Evolutionary conservation across 2,113 vertebrate genomes (phyloP), one percentile per base, ranked within the genome.

Genomic region (Catharus bicknelli): DNA sequence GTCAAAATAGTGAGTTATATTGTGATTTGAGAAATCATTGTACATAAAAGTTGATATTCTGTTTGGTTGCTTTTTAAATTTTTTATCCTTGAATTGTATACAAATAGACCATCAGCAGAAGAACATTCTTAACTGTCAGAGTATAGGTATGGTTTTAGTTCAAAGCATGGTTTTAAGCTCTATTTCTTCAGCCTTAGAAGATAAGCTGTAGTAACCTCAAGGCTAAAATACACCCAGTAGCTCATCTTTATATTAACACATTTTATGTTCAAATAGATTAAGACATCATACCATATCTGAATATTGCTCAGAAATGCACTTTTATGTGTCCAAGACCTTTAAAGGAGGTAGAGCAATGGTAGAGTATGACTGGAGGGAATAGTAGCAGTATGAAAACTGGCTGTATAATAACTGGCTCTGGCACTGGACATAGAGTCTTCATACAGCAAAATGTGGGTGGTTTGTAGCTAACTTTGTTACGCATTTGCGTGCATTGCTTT

Each of bases 1-100:
- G 22, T 82, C 29, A 74, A 94, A 93, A 93, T 57, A 51, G 13
- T 84, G 36, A 55, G 18, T 76, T 90, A 36, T 74, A n/a, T 84
- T 86, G 86, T 45, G 18, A 63, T 80, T 77, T 76, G 67, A 58
- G 32, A 88, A 85, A 82, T 68, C 18, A n/a, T 4, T 22, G 3
- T 34, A 34, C 29, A 74, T 87, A 43, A 74, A 78, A 64, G 11
- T 59, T 88, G 9, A 63, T 85, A 27, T 45, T 92, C 10, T 42
- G 9, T 55, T 79, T 79, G 6, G 10, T 45, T 73, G 11, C 2
- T 54, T 94, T 95, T 93, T 5, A 43, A 82, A 53, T 82, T 42
- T 82, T 48, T 72, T 84, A 63, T 5, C 7, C 15, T 38, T 22
- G 11, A 85, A 66, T 57, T 68, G 4, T n/a, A 7, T 40, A 36